Evolutionary conservation across 2,888 invertebrate genomes (phyloP).

Genomic region (Steromphala cineraria): DNA sequence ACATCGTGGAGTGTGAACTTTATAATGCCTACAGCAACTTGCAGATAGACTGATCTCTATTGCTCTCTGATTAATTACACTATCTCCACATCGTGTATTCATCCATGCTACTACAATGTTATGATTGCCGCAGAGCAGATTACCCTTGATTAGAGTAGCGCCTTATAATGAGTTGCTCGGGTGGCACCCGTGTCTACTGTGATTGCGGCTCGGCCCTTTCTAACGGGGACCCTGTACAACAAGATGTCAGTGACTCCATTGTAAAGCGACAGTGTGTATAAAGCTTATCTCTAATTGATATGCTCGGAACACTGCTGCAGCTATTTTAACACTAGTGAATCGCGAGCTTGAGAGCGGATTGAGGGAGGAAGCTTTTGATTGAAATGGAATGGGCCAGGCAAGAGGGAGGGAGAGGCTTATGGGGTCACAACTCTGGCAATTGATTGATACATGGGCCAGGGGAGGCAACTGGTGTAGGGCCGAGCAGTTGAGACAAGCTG

Average conservation of each 20-base stretch:
- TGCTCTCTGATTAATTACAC: background rate
- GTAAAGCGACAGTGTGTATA: slow-evolving; percentile 13
- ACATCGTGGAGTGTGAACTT: background rate
- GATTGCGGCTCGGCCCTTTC: background rate
- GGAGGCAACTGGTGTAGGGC: slow-evolving; percentile 14
- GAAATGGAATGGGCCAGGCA: slow-evolving; percentile 18
- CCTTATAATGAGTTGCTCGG: background rate
- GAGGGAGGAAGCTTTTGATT: background rate
- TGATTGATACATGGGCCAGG: slow-evolving; percentile 15
- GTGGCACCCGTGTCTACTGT: background rate
- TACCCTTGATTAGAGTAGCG: background rate
- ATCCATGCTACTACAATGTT: slow-evolving; percentile 1
- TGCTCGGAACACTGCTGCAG: background rate
- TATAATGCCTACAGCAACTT: background rate
- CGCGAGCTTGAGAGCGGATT: background rate
- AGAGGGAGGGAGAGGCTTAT: slow-evolving; percentile 20
- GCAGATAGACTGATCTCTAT: background rate
- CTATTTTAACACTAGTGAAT: slow-evolving; percentile 9
- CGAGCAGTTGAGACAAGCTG: slow-evolving; percentile 7
- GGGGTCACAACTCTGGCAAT: slow-evolving; percentile 12
- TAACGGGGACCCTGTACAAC: background rate
- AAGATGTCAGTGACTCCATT: slow-evolving; percentile 14
- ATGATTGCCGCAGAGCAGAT: background rate
- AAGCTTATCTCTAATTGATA: slow-evolving; percentile 20
- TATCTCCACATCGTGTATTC: slow-evolving; percentile 4